Evolutionary conservation across 2,113 vertebrate genomes (phyloP), one percentile per base, ranked within the genome.

Genomic region (Ceratotherium simum): DNA sequence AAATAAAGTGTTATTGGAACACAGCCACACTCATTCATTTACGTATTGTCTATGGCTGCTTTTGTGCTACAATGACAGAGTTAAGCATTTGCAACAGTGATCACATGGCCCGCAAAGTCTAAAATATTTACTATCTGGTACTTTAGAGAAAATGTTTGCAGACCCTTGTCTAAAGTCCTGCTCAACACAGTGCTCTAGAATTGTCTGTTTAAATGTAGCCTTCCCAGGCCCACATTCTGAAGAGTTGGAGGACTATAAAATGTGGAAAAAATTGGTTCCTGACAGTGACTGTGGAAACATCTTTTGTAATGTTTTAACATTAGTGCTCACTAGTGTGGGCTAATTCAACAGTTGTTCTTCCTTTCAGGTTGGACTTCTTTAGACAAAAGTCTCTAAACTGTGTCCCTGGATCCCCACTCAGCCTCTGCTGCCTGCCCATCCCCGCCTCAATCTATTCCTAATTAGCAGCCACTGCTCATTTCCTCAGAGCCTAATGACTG

Each of bases 401-500:
- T 29, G 31, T 70, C 23, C 54, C 67, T 51, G 21, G 23, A 21
- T 83, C 4, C 62, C 69, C 16, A 33, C 14, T 78, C 42, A 79
- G n/a, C 16, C 2, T 23, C 36, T 36, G 31, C 42, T n/a, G 76
- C n/a, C 42, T 56, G 31, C 27, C 81, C 17, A 25, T n/a, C 58
- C 8, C 42, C 13, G 14, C 5, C 13, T 25, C 46, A 48, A 6
- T 76, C 70, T 79, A 48, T 58, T 79, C 60, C 92, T 89, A 69
- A 75, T 86, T 96, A 91, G 65, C 64, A 56, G 56, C 31, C 51
- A 48, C 86, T 93, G 73, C 69, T 82, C 73, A 17, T 86, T 95
- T 95, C 78, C 85, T 67, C 62, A 78, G 33, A 91, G 36, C 18
- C 62, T 58, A 76, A 42, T 21, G 80, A 89, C 60, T 18, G 11